phyloP scores from a whole-genome alignment of 2,113 vertebrate genomes.

The Protomyctophum bolini region DNA sequence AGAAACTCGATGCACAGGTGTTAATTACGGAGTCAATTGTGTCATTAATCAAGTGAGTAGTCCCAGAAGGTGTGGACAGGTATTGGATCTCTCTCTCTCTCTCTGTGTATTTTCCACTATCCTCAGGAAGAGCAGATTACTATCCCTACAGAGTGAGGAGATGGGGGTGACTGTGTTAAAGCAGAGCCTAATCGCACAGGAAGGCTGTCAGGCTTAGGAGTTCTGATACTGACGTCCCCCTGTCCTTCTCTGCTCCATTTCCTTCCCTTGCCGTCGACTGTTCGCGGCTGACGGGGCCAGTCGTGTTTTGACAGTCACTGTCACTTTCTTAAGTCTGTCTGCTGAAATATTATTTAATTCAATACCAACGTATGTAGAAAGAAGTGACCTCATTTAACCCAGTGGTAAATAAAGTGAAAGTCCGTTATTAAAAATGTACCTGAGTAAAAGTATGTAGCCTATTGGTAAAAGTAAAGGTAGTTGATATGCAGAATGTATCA shows the following conservation, averaged over 20 bases:
- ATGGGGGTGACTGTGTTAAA: slow-evolving; percentile 66
- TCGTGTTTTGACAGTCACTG: slow-evolving; percentile 42
- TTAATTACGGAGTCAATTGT: slow-evolving; percentile 79
- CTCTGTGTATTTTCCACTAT: slow-evolving; percentile 1
- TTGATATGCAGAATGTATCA: too few species aligned
- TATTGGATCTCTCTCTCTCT: slow-evolving; percentile 47
- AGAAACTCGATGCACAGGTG: slow-evolving; percentile 64
- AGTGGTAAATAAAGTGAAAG: background rate
- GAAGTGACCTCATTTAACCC: background rate
- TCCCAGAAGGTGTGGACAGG: slow-evolving; percentile 59
- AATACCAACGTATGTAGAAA: background rate
- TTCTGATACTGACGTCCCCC: slow-evolving; percentile 41
- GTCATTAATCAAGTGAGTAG: slow-evolving; percentile 76
- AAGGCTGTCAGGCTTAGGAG: slow-evolving; percentile 49
- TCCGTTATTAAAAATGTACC: too few species aligned
- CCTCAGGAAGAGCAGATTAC: slow-evolving; percentile 65
- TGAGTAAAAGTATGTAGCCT: too few species aligned
- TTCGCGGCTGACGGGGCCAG: slow-evolving; percentile 24
- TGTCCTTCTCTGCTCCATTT: slow-evolving; percentile 22
- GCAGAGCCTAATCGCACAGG: slow-evolving; percentile 55
- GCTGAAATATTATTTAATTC: slow-evolving; percentile 22
- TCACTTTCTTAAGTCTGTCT: slow-evolving; percentile 25
- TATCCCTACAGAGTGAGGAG: slow-evolving; percentile 53
- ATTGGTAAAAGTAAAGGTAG: too few species aligned
- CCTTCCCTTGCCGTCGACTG: slow-evolving; percentile 10